Evolutionary conservation across 2,888 invertebrate genomes (phyloP).

Genomic region (Drosophila ustulata): DNA sequence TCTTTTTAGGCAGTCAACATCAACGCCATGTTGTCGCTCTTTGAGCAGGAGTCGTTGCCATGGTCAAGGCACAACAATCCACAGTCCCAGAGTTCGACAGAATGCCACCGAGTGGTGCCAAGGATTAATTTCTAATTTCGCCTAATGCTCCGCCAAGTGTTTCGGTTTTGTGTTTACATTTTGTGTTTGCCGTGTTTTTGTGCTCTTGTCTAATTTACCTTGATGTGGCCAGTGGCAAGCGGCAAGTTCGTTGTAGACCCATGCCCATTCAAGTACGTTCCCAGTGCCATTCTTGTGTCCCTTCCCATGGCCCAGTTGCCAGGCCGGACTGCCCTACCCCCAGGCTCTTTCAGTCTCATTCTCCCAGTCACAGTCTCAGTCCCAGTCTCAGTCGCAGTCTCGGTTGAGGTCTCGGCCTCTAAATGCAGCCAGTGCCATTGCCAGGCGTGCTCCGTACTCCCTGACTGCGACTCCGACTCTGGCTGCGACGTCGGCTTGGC

Average conservation of each 20-base stretch:
- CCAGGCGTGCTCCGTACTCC: conserved; percentile 52
- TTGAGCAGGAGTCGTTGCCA: conserved; percentile 43
- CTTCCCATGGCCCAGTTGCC: conserved; percentile 60
- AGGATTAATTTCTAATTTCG: conserved; percentile 83
- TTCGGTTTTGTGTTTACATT: conserved; percentile 68
- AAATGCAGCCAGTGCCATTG: conserved; percentile 55
- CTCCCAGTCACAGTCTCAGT: conserved; percentile 14
- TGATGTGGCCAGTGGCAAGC: conserved; percentile 56
- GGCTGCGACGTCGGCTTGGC: conserved; percentile 49
- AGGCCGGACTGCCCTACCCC: conserved; percentile 62
- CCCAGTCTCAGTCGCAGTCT: conserved; percentile 18
- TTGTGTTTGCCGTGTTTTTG: conserved; percentile 50
- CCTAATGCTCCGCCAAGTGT: conserved; percentile 69
- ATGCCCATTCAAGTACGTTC: conserved; percentile 26
- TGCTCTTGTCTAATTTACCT: conserved; percentile 80
- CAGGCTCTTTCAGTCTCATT: conserved; percentile 49
- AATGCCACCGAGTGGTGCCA: conserved; percentile 34
- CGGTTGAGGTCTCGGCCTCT: conserved; percentile 36
- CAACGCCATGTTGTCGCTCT: conserved; percentile 28
- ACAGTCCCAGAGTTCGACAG: not conserved
- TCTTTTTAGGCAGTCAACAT: conserved; percentile 8
- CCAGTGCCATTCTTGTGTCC: conserved; percentile 45
- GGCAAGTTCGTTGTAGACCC: conserved; percentile 14
- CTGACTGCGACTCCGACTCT: conserved; percentile 16
- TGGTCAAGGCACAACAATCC: conserved; percentile 53